phyloP scores from a whole-genome alignment of 2,113 vertebrate species.

The Nycticebus coucang region DNA sequence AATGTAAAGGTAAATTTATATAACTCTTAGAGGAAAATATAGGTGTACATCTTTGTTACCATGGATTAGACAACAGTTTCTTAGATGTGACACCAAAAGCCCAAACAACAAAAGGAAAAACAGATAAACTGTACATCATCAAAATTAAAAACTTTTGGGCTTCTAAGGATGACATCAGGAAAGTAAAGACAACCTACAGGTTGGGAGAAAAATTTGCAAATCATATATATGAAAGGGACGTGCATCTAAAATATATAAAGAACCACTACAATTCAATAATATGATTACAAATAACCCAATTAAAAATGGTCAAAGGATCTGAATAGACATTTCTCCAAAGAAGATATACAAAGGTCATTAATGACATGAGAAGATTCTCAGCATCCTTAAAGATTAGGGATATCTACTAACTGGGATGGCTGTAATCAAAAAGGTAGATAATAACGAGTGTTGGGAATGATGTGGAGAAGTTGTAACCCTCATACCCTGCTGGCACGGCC shows the following conservation, averaged over 20 bases:
- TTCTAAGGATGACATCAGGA: background rate
- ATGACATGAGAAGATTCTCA: background rate
- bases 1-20: background rate
- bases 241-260: background rate
- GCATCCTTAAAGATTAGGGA: background rate
- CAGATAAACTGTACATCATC: background rate
- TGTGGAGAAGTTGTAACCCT: background rate
- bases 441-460: background rate
- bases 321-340: background rate
- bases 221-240: background rate
- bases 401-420: background rate
- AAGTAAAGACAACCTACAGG: background rate
- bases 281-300: background rate
- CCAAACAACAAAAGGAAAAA: background rate
- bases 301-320: conserved; percentile 16
- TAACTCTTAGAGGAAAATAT: conserved; percentile 14
- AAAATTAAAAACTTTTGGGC: background rate
- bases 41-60: background rate
- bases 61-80: background rate
- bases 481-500: background rate
- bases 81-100: background rate
- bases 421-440: background rate
- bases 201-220: background rate
- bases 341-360: background rate
- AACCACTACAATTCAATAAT: background rate